Evolutionary conservation across 2,113 vertebrate species (phyloP).

Genomic region (Pelodiscus sinensis): DNA sequence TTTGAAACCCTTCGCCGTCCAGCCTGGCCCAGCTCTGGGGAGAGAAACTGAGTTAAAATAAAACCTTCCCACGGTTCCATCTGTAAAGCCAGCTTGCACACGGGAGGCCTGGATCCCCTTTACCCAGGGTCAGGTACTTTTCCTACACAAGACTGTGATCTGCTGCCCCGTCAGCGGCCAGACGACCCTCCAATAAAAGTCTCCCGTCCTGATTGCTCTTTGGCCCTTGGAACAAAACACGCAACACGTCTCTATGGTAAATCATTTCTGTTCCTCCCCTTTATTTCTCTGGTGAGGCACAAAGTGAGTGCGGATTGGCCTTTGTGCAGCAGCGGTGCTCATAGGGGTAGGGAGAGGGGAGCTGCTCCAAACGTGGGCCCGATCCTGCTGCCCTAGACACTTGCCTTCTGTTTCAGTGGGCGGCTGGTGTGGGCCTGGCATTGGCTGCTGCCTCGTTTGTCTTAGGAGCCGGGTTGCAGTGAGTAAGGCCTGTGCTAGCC

Average conservation of each 20-base stretch:
- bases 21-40: neutral
- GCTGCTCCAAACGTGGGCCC: neutral
- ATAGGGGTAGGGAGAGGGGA: neutral
- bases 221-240: neutral
- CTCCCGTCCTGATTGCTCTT: neutral
- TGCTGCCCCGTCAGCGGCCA: neutral
- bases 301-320: neutral
- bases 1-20: neutral
- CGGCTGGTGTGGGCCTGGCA: neutral
- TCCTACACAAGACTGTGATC: neutral
- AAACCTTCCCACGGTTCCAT: neutral
- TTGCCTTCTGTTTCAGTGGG: neutral
- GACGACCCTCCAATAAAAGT: neutral
- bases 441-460: neutral
- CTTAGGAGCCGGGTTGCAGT: neutral
- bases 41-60: neutral
- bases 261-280: neutral
- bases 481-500: neutral
- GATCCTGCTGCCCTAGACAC: neutral
- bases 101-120: neutral
- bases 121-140: neutral
- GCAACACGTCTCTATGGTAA: neutral
- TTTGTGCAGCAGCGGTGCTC: neutral
- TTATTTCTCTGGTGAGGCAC: neutral
- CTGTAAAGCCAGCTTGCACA: neutral